Conservation (phyloP, 1,140 invertebrate species). For the Bemisia tabaci region DNA sequence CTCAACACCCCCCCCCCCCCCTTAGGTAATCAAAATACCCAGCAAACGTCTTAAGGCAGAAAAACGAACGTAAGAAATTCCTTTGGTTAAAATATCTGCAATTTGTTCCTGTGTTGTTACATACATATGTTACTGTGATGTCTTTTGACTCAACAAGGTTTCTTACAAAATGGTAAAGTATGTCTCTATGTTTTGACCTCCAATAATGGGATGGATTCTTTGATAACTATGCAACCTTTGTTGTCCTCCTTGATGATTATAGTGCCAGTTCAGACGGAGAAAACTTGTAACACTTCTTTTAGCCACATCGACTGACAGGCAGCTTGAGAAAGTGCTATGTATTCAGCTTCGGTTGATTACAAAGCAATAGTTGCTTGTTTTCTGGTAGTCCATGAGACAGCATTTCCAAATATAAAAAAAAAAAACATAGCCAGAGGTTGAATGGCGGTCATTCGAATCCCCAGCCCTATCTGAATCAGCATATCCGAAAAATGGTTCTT, state of each 20-base stretch:
- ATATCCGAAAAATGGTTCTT: slow-evolving; percentile 13
- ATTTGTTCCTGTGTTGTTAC: slow-evolving; percentile 4
- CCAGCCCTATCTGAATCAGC: neutral
- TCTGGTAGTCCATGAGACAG: neutral
- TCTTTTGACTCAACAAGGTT: slow-evolving; percentile 12
- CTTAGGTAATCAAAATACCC: too few relatives aligned
- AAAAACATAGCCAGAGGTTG: neutral
- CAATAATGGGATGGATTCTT: slow-evolving; percentile 23
- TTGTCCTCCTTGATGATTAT: slow-evolving; percentile 19
- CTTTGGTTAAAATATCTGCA: slow-evolving; percentile 12
- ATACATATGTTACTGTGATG: slow-evolving; percentile 9
- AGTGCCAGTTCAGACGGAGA: neutral
- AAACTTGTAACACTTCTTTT: neutral
- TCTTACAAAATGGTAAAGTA: slow-evolving; percentile 24
- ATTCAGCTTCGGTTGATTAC: neutral
- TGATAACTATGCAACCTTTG: slow-evolving; percentile 16
- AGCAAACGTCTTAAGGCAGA: too few relatives aligned
- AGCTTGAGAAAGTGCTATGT: neutral
- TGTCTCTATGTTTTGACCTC: slow-evolving; percentile 27
- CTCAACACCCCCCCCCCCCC: too few relatives aligned
- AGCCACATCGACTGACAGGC: neutral
- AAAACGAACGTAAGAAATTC: too few relatives aligned
- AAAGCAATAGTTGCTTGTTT: too few relatives aligned
- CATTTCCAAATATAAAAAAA: neutral
- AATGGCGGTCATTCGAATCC: neutral